These are phyloP conservation scores for Chromoteleia sp. DNA, from an alignment of 2,888 invertebrate genomes.

Conservation along the genomic window DNA sequence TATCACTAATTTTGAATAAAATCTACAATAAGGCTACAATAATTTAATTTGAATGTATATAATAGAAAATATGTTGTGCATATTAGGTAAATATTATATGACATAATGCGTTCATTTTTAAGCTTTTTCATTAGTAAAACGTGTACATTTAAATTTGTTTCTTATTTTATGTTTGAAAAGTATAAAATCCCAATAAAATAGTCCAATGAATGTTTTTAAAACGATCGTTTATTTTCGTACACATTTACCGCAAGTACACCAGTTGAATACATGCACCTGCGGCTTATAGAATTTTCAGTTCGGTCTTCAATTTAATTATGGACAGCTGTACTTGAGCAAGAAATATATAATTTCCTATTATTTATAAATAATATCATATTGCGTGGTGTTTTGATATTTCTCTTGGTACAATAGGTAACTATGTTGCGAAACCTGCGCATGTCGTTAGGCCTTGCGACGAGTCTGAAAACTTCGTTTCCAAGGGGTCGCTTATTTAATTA, in stretches of 20 bases:
- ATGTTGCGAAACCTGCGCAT: conserved; percentile 39
- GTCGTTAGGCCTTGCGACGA: conserved; percentile 32
- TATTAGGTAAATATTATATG: too few species aligned
- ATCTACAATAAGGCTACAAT: too few species aligned
- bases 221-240: conserved; percentile 34
- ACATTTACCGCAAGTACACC: conserved; percentile 16
- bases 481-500: conserved; percentile 13
- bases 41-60: too few species aligned
- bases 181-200: too few species aligned
- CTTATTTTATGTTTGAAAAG: too few species aligned
- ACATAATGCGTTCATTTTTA: too few species aligned
- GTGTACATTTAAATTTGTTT: too few species aligned
- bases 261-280: background rate
- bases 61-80: too few species aligned
- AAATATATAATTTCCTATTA: conserved; percentile 39
- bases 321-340: conserved; percentile 49
- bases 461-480: background rate
- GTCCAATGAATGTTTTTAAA: conserved; percentile 44
- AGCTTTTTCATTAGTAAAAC: too few species aligned
- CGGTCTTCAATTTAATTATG: conserved; percentile 28
- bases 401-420: conserved; percentile 39
- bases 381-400: conserved; percentile 34
- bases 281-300: conserved; percentile 38
- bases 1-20: conserved; percentile 1
- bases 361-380: conserved; percentile 44